Base-by-base conservation (phyloP, 2,888 invertebrate species). In the Drosophila rellima region DNA sequence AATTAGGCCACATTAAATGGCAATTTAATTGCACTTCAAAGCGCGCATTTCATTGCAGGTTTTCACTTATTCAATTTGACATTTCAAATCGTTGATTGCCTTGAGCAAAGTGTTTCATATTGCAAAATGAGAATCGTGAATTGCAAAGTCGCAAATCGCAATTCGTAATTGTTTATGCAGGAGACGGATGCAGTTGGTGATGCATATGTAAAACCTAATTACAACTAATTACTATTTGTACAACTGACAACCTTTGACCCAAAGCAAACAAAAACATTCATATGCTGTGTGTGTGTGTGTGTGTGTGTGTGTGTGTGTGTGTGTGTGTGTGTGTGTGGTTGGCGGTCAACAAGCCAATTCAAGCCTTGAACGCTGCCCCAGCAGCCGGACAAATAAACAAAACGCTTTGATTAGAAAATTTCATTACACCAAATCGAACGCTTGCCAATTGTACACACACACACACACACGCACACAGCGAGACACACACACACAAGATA, bases 391-490 rank as follows among this genome's bases (percentile, higher is more conserved):
- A 85, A 86, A 85, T 85, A 86, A 86, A 86, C 86, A 88, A 85
- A 86, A 82, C 74, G 81, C 86, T 88, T 88, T 88, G 89, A 88
- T 88, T 88, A 89, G 89, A 88, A 88, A 89, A 88, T 88, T 88
- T 89, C 84, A 88, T 88, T 89, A 89, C 78, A 80, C 82, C 70
- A 84, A 88, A 81, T 76, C 76, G 77, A 76, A 76, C 75, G 75
- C 76, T 78, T 72, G 72, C 75, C 76, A 76, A 72, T 76, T 75
- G 75, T 51, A 59, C 55, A 64, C 67, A 67, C 67, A 51, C 48
- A 66, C 64, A 50, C 54, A 54, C 18, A 33, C 29, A 10, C 50
- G 33, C 50, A 40, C 35, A 20, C 11, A 15, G 18, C 13, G 3
- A 65, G 39, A 47, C 11, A 33, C 33, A 8, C 57, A 42, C 39